Base-by-base conservation (phyloP, 2,888 invertebrate genomes). In the Dichetophora obliterata region DNA sequence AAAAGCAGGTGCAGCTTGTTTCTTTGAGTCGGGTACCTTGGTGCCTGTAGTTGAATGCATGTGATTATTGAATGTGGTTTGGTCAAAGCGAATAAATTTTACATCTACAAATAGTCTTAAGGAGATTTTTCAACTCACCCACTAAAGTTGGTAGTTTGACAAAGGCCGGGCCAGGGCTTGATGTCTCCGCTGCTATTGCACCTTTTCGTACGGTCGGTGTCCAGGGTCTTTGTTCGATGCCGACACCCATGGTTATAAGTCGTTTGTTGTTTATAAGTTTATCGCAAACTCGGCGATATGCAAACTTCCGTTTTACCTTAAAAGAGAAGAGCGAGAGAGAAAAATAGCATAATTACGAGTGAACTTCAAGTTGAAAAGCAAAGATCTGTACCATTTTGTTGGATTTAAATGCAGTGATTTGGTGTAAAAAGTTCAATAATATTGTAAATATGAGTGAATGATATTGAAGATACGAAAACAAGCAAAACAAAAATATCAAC, bases 191-290 rank as follows among this genome's bases (percentile, higher is more conserved):
- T 65, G 95, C 95, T 79, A 97, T 97, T 24, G 95, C 95, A 52
- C 96, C 96, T 71, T 95, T 92, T 80, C 96, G 92, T 88, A 95
- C 95, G 54, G 96, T 96, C 57, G 96, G 96, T 76, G 95, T 96
- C 96, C 96, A 97, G 80, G 95, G 94, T 89, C 95, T 92, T 90
- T 96, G 96, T 84, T 94, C 93, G 86, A 95, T 92, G 85, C 95
- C 95, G 87, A 88, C 86, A 78, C 88, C 89, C 89, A 89, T 89
- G 79, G 79, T 86, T 63, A 75, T 19, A 19, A 76, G 74, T 76
- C 77, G 69, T 61, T 72, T 79, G 9, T 59, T 66, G 37, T 69
- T 76, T 43, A 43, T 43, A 48, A 63, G 52, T 71, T 37, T 48
- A 48, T 77, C 76, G 75, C 79, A 77, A 22, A 52, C 19, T 66